Conservation (phyloP, 2,797 vertebrate genomes). For the Anguilla marmorata region DNA sequence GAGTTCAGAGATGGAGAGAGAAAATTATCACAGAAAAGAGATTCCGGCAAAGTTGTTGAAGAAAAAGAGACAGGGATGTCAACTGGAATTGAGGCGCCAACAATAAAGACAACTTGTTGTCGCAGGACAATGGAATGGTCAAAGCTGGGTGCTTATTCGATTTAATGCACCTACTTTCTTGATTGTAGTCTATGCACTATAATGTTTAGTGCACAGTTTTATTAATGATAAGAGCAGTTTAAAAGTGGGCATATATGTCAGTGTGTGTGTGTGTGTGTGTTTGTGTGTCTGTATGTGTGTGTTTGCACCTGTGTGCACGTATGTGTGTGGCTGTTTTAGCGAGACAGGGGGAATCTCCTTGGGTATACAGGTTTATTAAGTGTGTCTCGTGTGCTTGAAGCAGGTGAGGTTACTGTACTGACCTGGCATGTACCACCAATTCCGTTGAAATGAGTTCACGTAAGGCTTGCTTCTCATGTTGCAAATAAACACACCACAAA, state of each 20-base stretch:
- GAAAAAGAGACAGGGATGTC: not conserved
- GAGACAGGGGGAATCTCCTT: not conserved
- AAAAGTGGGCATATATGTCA: not conserved
- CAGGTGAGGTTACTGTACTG: not conserved
- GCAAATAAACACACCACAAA: not conserved
- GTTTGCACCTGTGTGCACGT: not conserved
- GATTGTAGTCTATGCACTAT: too few relatives aligned
- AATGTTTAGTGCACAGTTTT: not conserved
- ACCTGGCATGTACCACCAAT: not conserved
- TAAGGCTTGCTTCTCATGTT: not conserved
- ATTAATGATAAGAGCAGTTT: not conserved
- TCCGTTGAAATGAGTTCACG: not conserved
- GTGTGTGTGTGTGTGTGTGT: not conserved
- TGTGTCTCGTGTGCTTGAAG: not conserved
- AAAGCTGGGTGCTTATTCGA: not conserved
- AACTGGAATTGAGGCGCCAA: not conserved
- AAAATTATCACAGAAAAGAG: not conserved
- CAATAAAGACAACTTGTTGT: not conserved
- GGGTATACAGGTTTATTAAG: not conserved
- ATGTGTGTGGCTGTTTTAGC: not conserved
- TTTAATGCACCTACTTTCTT: too few relatives aligned
- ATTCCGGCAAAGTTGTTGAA: not conserved
- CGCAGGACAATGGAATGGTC: not conserved
- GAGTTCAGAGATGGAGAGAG: conserved; percentile 13
- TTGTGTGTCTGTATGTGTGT: not conserved